Evolutionary conservation across 1,140 invertebrate species (phyloP), one percentile per base, ranked within the genome.

Genomic region (Catajapyx aquilonaris): DNA sequence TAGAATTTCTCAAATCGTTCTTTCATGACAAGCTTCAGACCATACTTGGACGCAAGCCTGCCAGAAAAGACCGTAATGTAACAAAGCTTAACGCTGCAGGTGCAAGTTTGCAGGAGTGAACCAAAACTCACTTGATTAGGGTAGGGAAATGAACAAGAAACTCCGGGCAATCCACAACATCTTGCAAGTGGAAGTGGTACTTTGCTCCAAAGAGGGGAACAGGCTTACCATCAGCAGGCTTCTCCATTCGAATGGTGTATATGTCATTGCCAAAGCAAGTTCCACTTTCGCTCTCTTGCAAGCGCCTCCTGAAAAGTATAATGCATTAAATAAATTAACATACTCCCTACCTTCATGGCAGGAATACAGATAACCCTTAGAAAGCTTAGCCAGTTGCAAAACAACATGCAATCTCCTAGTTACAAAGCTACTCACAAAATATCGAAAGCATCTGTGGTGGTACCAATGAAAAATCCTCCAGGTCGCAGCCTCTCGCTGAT

Each of bases 131-230:
- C 68, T 84, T 81, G 43, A 73, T 60, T 38, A 98, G 64, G 4
- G 76, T 64, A 18, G 85, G 80, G 56, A 96, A 84, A 59, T 96
- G 75, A 11, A 97, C 90, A 20, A 99, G 62, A 65, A 96, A 99
- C 56, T 99, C 94, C 18, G 94, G 94, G 62, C 94, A 99, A 55
- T 98, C 75, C 0, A 99, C 93, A 11, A 93, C 86, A 30, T 81
- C 88, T 52, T 96, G 86, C 35, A 98, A 59, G 52, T 87, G 72
- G 55, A 98, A 98, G 57, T 91, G 73, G 62, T 98, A 96, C 57
- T 90, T 86, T 21, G 81, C 86, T 30, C 94, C 94, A 68, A 98
- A 99, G 10, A 97, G 54, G 4, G 85, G 81, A 46, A 73, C 69
- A 9, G 71, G 67, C 30, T 71, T 61, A 19, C 65, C 61, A 47